Evolutionary conservation across 2,888 invertebrate species (phyloP).

Genomic region (Platycheirus albimanus): DNA sequence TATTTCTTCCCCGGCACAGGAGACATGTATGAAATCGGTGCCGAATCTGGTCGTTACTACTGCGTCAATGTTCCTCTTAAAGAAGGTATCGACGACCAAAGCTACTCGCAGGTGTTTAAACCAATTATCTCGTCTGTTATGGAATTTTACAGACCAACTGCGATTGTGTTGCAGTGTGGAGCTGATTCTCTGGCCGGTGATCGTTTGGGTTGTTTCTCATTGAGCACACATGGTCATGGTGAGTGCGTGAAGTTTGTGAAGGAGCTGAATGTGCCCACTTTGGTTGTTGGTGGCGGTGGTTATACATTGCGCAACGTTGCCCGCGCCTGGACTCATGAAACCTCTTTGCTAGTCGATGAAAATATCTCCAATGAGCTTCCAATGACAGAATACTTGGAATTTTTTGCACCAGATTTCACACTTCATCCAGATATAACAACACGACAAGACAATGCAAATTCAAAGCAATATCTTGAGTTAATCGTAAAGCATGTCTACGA

Average conservation of each 20-base stretch:
- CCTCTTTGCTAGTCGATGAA: conserved; percentile 95
- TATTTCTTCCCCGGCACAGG: conserved; percentile 99
- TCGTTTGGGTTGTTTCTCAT: conserved; percentile 96
- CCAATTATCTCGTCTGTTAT: conserved; percentile 96
- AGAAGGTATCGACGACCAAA: conserved; percentile 98
- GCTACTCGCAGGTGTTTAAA: conserved; percentile 96
- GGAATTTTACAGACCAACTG: conserved; percentile 98
- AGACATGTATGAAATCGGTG: conserved; percentile 99
- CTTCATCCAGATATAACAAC: conserved; percentile 96
- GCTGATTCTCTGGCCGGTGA: conserved; percentile 99
- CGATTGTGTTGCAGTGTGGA: conserved; percentile 98
- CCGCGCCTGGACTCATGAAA: conserved; percentile 99
- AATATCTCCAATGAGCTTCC: conserved; percentile 97
- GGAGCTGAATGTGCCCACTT: conserved; percentile 94
- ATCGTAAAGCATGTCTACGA: conserved; percentile 95
- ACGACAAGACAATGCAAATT: conserved; percentile 95
- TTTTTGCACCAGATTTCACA: conserved; percentile 98
- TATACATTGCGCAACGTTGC: conserved; percentile 98
- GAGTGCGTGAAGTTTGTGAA: conserved; percentile 99
- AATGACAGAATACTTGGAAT: conserved; percentile 97
- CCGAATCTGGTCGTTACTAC: conserved; percentile 97
- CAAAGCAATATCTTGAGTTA: conserved; percentile 96
- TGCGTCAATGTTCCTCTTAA: conserved; percentile 99
- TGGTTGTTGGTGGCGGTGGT: conserved; percentile 92
- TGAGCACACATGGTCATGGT: conserved; percentile 97